These are phyloP conservation scores for Pammene fasciana DNA, from an alignment of 2,888 invertebrate genomes.

Conservation along the genomic window DNA sequence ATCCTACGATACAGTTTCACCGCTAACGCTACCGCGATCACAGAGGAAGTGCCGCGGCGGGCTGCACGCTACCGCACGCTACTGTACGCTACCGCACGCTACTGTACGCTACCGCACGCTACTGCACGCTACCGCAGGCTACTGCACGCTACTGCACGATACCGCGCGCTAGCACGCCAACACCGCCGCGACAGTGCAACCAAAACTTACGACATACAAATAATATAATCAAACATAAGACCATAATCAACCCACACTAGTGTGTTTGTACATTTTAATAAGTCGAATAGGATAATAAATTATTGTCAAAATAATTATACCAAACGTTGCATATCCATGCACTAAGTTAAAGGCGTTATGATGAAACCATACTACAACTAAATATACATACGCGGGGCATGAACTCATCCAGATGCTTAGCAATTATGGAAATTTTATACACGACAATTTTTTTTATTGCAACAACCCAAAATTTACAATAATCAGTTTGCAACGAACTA, in stretches of 20 bases:
- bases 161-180: background rate
- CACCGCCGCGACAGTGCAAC: constrained; percentile 20
- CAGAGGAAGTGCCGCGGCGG: constrained; percentile 52
- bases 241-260: constrained; percentile 47
- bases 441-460: constrained; percentile 71
- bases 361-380: constrained; percentile 60
- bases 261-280: constrained; percentile 65
- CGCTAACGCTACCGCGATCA: constrained; percentile 51
- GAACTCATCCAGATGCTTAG: constrained; percentile 57
- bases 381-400: constrained; percentile 69
- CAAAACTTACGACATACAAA: constrained; percentile 26
- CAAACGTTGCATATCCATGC: constrained; percentile 34
- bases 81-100: background rate
- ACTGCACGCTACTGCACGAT: background rate
- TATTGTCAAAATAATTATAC: constrained; percentile 46
- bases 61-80: constrained; percentile 3
- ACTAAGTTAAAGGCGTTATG: constrained; percentile 44
- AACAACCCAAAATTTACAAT: constrained; percentile 79
- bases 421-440: constrained; percentile 66
- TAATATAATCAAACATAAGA: constrained; percentile 39
- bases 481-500: constrained; percentile 56
- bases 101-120: background rate
- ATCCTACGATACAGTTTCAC: constrained; percentile 39
- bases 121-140: background rate
- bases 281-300: constrained; percentile 50